Evolutionary conservation across 2,797 vertebrate genomes (phyloP), one percentile per base, ranked within the genome.

Genomic region (Chlorospingus flavigularis): DNA sequence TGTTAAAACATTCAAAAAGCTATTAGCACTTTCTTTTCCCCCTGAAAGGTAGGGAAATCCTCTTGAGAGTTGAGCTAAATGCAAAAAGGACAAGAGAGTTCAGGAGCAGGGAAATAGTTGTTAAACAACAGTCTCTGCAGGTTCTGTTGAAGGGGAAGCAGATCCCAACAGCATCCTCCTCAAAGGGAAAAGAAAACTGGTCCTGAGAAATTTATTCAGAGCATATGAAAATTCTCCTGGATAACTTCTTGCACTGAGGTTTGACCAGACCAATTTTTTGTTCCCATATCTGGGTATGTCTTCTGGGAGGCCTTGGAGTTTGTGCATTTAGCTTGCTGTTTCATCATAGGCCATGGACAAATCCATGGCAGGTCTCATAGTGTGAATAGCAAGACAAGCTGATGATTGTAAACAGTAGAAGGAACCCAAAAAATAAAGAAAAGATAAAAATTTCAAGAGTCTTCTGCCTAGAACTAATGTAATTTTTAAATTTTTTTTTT

Each of bases 321-420:
- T 2, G 6, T 20, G 8, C 15, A 8, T 70, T 74, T 51, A 60
- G 3, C 13, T 79, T 72, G 18, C 30, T 72, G 7, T 54, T 89
- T 91, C 11, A 13, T 53, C n/a, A 25, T 6, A 62, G 35, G 11
- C 7, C 15, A 50, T 66, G 37, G 39, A 20, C 15, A 57, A 45
- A 71, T 15, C 40, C 48, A 8, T 33, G 31, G 16, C 33, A 40
- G 6, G 10, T 53, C 24, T 71, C 15, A 18, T 12, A 28, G 25
- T 8, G 11, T 45, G 1, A 25, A 4, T 5, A 37, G 16, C 13
- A 39, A 68, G 28, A 13, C 23, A 76, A 73, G 8, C 4, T 63
- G 17, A 53, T 0, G 1, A 2, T 21, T 2, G 0, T 28, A 51
- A 90, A 43, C 6, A 24, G 10, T 8, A 53, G 39, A 65, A 73